Base-by-base conservation (phyloP, 2,888 invertebrate species). In the Hylaea fasciaria region DNA sequence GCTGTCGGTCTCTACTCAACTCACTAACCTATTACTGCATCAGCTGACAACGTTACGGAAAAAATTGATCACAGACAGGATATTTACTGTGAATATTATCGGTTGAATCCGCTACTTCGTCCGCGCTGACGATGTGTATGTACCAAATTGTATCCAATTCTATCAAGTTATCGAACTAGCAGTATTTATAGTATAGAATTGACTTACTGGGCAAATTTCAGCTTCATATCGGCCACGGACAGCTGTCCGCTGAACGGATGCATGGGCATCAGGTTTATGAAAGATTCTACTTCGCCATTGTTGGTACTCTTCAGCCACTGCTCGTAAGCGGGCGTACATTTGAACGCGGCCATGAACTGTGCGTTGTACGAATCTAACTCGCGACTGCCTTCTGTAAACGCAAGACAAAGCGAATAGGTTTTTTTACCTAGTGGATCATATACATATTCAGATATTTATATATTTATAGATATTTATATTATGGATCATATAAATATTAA, bases 181-280 rank as follows among this genome's bases (percentile, higher is more conserved):
- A 37, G n/a, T 12, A 12, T n/a, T 11, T 3, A 2, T 37, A 3
- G 12, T 22, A 11, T 12, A 1, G 17, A n/a, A 28, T 46, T 51
- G 48, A 94, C 96, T 95, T 93, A 98, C 97, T 98, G 97, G n/a
- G 97, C 94, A 66, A 98, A 93, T 78, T 97, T 94, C 4, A 98
- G 89, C 83, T 97, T 98, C 96, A 99, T 97, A 86, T 99, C 99
- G 51, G 97, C 95, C 16, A 99, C 97, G 13, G 97, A 98, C 11
- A 99, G 89, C 73, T 98, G 98, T 0, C 99, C 99, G 51, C 98
- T 96, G 89, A 97, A 98, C 0, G 98, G 98, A 92, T 99, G 99
- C 12, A 97, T 96, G 3, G 96, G 95, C 60, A 94, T 93, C n/a
- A 95, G 91, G 70, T 93, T 93, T 62, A 96, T 92, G 70, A 97